Base-by-base conservation (phyloP, 2,888 invertebrate species). In the Mythimna albipuncta region DNA sequence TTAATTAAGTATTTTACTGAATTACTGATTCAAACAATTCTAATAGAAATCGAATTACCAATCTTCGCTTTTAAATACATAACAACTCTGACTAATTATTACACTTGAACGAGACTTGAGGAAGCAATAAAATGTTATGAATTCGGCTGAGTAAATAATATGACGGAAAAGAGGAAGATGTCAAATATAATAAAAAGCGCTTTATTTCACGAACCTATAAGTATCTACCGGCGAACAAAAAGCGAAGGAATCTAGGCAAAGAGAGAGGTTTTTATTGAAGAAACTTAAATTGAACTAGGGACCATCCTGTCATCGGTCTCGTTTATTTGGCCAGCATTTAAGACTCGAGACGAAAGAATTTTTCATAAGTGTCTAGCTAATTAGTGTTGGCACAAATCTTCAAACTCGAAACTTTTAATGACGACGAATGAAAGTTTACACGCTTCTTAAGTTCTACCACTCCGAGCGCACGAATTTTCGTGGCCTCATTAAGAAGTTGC, bases 371-470 rank as follows among this genome's bases (percentile, higher is more conserved):
- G 90, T 92, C 92, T 91, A 88, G 94, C 94, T 95, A 95, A 95
- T 96, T 95, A 95, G 92, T 92, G 92, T 90, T 92, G 94, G 94
- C 94, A 93, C 94, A 95, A 96, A 95, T 95, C 94, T 94, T 93
- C 92, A 90, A 88, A 89, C 89, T 91, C 84, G 85, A 92, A 96
- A 95, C 94, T 96, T 96, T 95, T 96, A 95, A 96, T 94, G 95
- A 95, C 94, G 94, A 90, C 93, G 93, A 93, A 94, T 93, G 92
- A 91, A 95, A 95, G 93, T 96, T 95, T 95, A 94, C 93, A 94
- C 93, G 92, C 89, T 89, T 88, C 92, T 94, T 94, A 93, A 95
- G 93, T 93, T 93, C 90, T 89, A 90, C 91, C 91, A 91, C 90
- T 91, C 89, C 84, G 83, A 85, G 91, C 89, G 91, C 90, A 91